Evolutionary conservation across 1,140 invertebrate species (phyloP), one percentile per base, ranked within the genome.

Genomic region (Drosophila grimshawi): DNA sequence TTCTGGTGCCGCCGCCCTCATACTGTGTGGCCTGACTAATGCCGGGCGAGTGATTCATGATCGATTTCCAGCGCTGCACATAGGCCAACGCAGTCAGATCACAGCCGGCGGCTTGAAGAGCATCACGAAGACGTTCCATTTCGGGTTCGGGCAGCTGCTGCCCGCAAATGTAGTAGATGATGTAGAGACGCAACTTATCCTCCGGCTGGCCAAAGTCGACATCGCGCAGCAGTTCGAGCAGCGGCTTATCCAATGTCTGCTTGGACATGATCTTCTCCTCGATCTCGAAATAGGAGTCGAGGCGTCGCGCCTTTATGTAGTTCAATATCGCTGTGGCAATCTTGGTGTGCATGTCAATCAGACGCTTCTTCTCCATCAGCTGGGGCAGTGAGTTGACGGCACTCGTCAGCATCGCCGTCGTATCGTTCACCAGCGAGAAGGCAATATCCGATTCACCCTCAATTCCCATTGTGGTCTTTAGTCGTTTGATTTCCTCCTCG

Each of bases 281-380:
- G 56, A 98, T 94, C 93, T 99, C 99, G 92, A 99, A 99, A 80
- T 98, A 98, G 2, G 97, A 97, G 92, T 99, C 99, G 8, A 99
- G 93, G 81, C 98, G 96, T 41, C 98, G 93, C 1, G 95, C 95
- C 94, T 88, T 88, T 30, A 99, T 99, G 51, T 95, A 95, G 92
- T 98, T 98, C 32, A 99, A 93, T 72, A 99, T 96, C 11, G 96
- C 96, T 94, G 98, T 99, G 5, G 99, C 99, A 79, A 99, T 96
- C 69, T 98, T 99, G 7, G 98, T 99, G 92, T 99, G 99, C 96
- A 99, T 98, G 92, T 99, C 98, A 80, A 99, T 98, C 5, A 99
- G 94, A 52, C 98, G 94, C 92, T 99, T 99, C 94, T 97, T 98
- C 93, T 99, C 98, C 85, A 99, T 94, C 3, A 99, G 93, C 92